Conservation (phyloP, 2,888 invertebrate species). For the Drosophila putrida region DNA sequence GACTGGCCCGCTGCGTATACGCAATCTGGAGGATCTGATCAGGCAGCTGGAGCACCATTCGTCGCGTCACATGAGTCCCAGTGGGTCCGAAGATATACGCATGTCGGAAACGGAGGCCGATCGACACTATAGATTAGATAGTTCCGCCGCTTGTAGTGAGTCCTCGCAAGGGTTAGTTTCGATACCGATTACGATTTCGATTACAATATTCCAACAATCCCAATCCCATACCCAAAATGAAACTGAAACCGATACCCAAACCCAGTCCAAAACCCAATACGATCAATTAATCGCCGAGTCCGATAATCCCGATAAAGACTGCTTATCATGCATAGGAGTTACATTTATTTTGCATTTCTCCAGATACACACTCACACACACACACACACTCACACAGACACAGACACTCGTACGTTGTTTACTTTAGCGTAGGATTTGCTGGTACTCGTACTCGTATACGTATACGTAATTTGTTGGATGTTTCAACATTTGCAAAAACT, state of each 20-base stretch:
- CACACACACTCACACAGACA: slow-evolving; percentile 16
- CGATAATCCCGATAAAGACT: slow-evolving; percentile 50
- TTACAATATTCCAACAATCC: slow-evolving; percentile 16
- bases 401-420: slow-evolving; percentile 37
- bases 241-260: no score
- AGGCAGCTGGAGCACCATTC: slow-evolving; percentile 95
- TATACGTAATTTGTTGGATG: slow-evolving; percentile 40
- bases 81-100: slow-evolving; percentile 94
- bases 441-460: slow-evolving; percentile 28
- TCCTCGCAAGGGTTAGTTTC: slow-evolving; percentile 89
- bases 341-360: slow-evolving; percentile 59
- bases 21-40: slow-evolving; percentile 96
- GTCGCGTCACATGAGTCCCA: slow-evolving; percentile 94
- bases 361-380: slow-evolving; percentile 17
- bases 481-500: slow-evolving; percentile 29
- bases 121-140: slow-evolving; percentile 94
- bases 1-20: slow-evolving; percentile 94
- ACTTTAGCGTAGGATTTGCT: slow-evolving; percentile 48
- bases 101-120: slow-evolving; percentile 95
- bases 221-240: slow-evolving; percentile 4
- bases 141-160: slow-evolving; percentile 90
- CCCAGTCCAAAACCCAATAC: neutral
- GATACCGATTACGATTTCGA: slow-evolving; percentile 23
- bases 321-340: slow-evolving; percentile 59
- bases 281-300: slow-evolving; percentile 37